Conservation (phyloP, 2,113 vertebrate species). For the Perca flavescens region DNA sequence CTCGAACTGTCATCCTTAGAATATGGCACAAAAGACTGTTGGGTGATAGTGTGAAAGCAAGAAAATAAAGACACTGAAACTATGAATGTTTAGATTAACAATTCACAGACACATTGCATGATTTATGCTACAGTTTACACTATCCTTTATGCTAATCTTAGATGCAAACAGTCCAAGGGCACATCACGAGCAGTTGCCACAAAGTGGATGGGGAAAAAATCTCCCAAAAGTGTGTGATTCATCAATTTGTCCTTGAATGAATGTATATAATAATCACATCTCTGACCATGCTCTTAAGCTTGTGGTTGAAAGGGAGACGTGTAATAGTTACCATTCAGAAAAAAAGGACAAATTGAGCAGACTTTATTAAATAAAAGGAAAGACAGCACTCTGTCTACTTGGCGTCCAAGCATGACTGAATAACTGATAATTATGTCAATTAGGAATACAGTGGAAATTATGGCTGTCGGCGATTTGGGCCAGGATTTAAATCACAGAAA, state of each 20-base stretch:
- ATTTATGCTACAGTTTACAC: not conserved
- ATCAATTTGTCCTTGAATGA: not conserved
- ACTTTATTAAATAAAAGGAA: not conserved
- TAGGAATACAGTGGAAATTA: slow-evolving; percentile 10
- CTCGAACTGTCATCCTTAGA: not conserved
- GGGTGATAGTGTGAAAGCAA: not conserved
- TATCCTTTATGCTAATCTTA: not conserved
- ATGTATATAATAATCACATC: not conserved
- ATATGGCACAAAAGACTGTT: not conserved
- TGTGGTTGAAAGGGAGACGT: not conserved
- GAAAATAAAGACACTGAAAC: not conserved
- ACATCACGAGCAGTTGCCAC: not conserved
- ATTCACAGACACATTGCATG: not conserved
- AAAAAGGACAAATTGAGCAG: not conserved
- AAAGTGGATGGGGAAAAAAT: not conserved
- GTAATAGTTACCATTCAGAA: not conserved
- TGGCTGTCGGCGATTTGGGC: not conserved
- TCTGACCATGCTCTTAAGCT: not conserved
- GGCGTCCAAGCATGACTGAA: not conserved
- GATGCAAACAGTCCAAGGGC: not conserved
- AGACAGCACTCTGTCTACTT: not conserved
- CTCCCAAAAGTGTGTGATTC: not conserved
- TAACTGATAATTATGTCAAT: slow-evolving; percentile 11
- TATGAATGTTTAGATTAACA: not conserved
- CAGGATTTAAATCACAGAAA: not conserved